Evolutionary conservation across 2,113 vertebrate genomes (phyloP).

Genomic region (Etheostoma cragini): DNA sequence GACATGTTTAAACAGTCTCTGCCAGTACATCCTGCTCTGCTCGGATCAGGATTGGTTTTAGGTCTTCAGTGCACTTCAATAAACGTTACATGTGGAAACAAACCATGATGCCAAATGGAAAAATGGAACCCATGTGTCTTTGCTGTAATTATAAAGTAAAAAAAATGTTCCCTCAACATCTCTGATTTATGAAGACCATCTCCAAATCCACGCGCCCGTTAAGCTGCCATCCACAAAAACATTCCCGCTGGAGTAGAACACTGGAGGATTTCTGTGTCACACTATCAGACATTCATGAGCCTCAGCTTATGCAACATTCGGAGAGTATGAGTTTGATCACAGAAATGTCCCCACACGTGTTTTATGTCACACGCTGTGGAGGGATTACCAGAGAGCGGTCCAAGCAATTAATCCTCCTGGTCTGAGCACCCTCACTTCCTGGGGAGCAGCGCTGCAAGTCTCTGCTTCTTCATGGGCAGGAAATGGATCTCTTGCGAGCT

Average conservation of each 20-base stretch:
- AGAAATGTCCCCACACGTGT: conserved; percentile 60
- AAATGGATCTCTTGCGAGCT: conserved; percentile 98
- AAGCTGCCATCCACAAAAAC: conserved; percentile 63
- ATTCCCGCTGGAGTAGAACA: conserved; percentile 37
- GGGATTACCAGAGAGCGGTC: conserved; percentile 31
- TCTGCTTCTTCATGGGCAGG: conserved; percentile 98
- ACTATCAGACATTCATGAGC: conserved; percentile 43
- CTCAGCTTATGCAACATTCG: not conserved
- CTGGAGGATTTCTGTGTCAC: conserved; percentile 39
- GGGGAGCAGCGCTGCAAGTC: conserved; percentile 95
- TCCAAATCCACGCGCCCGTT: conserved; percentile 35
- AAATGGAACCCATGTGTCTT: conserved; percentile 46
- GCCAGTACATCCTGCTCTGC: conserved; percentile 8
- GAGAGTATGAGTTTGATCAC: conserved; percentile 45
- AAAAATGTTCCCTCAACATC: conserved; percentile 26
- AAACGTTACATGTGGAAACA: conserved; percentile 57
- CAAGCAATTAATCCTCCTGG: conserved; percentile 34
- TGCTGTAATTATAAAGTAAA: conserved; percentile 46
- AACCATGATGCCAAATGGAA: conserved; percentile 43
- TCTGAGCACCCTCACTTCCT: conserved; percentile 87
- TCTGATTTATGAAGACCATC: conserved; percentile 33
- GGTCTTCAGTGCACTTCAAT: conserved; percentile 57
- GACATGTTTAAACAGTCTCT: conserved; percentile 65
- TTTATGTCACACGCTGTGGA: conserved; percentile 44
- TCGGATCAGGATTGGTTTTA: conserved; percentile 6